phyloP scores from a whole-genome alignment of 2,113 vertebrate genomes.

The human region GRCh38 chr3:95001001-95001500 shows the following conservation, averaged over 20 bases:
- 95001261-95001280: not conserved
- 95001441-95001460: not conserved
- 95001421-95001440: not conserved
- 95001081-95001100: not conserved
- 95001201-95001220: not conserved
- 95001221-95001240: not conserved
- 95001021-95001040: not conserved
- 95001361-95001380: not conserved
- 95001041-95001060: not conserved
- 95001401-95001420: constrained; percentile 10
- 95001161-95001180: not conserved
- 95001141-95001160: not conserved
- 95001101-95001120: not conserved
- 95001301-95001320: not conserved
- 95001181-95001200: not conserved
- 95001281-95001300: not conserved
- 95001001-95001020: not conserved
- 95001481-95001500: not conserved
- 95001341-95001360: not conserved
- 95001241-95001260: not conserved
- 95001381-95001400: not conserved
- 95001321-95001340: not conserved
- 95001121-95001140: not conserved
- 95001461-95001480: not conserved
- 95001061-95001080: not conserved